Evolutionary conservation across 2,888 invertebrate species (phyloP).

Genomic region (Eristalinus aeneus): DNA sequence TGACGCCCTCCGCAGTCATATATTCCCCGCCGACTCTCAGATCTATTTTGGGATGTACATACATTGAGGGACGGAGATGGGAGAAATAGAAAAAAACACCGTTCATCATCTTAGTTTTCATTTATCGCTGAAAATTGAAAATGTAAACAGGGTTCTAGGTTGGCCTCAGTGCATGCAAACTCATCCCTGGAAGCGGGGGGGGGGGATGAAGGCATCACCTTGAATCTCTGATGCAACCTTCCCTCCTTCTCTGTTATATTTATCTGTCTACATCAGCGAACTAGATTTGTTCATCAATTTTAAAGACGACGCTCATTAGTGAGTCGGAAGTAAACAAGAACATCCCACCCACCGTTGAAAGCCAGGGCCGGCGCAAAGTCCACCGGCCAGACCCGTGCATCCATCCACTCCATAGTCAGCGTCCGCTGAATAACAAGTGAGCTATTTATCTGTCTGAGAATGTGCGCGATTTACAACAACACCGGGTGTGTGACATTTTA

Average conservation of each 20-base stretch:
- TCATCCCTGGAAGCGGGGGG: background rate
- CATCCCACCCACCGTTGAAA: background rate
- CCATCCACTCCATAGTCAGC: background rate
- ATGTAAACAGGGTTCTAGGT: conserved; percentile 16
- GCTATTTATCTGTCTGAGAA: conserved; percentile 59
- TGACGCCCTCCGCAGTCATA: background rate
- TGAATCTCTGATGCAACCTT: too few relatives aligned
- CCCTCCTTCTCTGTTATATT: too few relatives aligned
- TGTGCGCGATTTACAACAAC: conserved; percentile 34
- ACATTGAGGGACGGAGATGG: too few relatives aligned
- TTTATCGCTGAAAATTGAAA: conserved; percentile 12
- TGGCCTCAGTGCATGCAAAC: background rate
- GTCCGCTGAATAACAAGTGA: conserved; percentile 44
- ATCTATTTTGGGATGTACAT: too few relatives aligned
- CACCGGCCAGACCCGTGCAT: background rate
- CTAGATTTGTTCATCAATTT: conserved; percentile 9
- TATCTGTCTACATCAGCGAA: conserved; percentile 46
- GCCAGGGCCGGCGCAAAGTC: conserved; percentile 30
- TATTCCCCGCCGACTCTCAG: background rate
- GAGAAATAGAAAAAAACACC: background rate
- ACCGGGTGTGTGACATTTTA: conserved; percentile 23
- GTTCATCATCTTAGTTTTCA: background rate
- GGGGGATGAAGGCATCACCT: background rate
- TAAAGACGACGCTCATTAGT: conserved; percentile 7
- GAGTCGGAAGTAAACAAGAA: background rate